These are phyloP conservation scores for Aphaenogaster ashmeadi DNA, from an alignment of 1,140 invertebrate species.

Conservation along the genomic window DNA sequence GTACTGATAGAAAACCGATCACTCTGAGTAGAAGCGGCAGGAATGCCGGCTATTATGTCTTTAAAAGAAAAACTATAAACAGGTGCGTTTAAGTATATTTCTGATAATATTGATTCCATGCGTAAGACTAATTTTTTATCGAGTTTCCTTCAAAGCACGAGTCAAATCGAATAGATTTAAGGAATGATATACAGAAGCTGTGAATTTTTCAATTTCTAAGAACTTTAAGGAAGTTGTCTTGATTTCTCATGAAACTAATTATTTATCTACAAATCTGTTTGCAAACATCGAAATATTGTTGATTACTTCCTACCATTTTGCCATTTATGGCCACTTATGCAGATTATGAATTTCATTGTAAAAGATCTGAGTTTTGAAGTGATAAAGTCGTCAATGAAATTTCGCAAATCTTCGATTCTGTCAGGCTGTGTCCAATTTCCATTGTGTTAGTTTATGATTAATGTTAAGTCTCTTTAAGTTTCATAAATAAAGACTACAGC, in stretches of 20 bases:
- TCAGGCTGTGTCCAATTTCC: constrained; percentile 40
- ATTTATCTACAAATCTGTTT: constrained; percentile 1
- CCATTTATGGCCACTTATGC: not conserved
- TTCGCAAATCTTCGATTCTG: constrained; percentile 32
- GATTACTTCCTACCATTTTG: not conserved
- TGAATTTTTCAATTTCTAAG: constrained; percentile 11
- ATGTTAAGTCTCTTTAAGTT: constrained; percentile 54
- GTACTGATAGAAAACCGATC: constrained; percentile 70
- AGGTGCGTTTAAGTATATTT: constrained; percentile 74
- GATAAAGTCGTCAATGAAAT: constrained; percentile 3
- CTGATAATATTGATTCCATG: constrained; percentile 17
- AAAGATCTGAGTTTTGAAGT: not conserved
- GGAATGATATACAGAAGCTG: not conserved
- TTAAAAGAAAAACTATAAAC: constrained; percentile 73
- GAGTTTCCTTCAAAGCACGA: constrained; percentile 16
- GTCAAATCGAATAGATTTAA: constrained; percentile 15
- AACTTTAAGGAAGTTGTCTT: not conserved
- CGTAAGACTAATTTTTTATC: constrained; percentile 54
- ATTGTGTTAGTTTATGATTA: constrained; percentile 40
- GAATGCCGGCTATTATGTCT: constrained; percentile 78
- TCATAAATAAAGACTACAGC: constrained; percentile 7
- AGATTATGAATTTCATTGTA: constrained; percentile 2
- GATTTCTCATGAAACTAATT: constrained; percentile 7
- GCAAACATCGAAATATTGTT: constrained; percentile 6
- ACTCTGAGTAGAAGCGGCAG: constrained; percentile 75